These are phyloP conservation scores for Urocynchramus pylzowi DNA, from an alignment of 2,113 vertebrate species.

Conservation along the genomic window DNA sequence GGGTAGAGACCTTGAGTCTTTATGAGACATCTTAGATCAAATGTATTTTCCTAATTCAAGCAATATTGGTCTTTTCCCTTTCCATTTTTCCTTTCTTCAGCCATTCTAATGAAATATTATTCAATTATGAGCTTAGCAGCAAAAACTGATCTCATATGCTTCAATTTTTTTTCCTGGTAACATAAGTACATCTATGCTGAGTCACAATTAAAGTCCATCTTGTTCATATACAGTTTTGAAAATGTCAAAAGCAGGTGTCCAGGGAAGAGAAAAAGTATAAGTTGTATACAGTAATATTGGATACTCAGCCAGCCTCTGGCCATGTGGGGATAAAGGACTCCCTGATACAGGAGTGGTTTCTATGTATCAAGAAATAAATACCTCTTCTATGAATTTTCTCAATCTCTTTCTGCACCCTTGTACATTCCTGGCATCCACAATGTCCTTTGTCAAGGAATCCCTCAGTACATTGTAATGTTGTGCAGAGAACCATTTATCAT, in stretches of 20 bases:
- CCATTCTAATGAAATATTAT: neutral
- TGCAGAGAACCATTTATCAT: neutral
- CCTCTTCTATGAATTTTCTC: neutral
- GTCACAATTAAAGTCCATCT: neutral
- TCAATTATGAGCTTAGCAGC: neutral
- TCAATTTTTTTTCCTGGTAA: neutral
- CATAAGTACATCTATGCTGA: neutral
- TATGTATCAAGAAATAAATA: neutral
- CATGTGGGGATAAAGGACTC: neutral
- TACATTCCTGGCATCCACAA: neutral
- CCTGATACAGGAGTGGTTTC: neutral
- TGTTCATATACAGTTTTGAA: neutral
- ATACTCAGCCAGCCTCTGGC: neutral
- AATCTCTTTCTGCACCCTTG: neutral
- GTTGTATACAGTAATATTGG: neutral
- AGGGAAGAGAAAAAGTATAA: neutral
- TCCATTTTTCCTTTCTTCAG: neutral
- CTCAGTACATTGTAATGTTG: neutral
- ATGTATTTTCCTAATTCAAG: neutral
- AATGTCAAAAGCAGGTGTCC: neutral
- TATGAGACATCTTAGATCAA: neutral
- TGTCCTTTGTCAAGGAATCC: neutral
- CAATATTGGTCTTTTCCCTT: neutral
- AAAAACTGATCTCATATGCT: neutral
- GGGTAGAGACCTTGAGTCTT: neutral